Evolutionary conservation across 2,113 vertebrate species (phyloP).

Genomic region (Pseudonaja textilis): DNA sequence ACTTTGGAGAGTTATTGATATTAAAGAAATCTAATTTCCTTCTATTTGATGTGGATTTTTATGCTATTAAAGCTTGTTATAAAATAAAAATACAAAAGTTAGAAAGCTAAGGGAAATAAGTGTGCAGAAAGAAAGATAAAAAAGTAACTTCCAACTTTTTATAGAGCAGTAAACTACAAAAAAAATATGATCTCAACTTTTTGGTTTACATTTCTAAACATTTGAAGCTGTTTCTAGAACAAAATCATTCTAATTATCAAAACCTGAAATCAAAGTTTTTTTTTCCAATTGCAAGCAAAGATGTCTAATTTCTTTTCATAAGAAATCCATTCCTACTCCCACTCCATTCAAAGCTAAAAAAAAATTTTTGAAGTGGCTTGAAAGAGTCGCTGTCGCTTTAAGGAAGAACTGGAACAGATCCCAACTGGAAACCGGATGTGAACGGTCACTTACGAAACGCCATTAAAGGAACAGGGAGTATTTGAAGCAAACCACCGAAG

Average conservation of each 20-base stretch:
- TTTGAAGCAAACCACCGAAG: no score
- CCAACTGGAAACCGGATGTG: neutral
- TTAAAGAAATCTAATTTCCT: neutral
- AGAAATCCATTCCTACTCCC: no score
- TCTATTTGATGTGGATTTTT: neutral
- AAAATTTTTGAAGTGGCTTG: no score
- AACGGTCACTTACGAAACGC: fast-evolving
- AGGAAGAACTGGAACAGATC: neutral
- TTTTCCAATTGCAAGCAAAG: neutral
- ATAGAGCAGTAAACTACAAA: neutral
- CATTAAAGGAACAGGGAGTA: no score
- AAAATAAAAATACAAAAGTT: neutral
- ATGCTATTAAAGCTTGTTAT: neutral
- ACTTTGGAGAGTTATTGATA: neutral
- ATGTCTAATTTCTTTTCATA: neutral
- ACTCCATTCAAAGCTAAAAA: no score
- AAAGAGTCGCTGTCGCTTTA: neutral
- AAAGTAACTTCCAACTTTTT: neutral
- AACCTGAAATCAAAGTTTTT: neutral
- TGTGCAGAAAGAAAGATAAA: neutral
- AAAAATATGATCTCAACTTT: neutral
- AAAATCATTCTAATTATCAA: neutral
- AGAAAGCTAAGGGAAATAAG: neutral
- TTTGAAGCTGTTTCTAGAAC: neutral
- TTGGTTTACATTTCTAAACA: neutral